Conservation (phyloP, 2,797 vertebrate genomes). For the Toxotes lorentzi region DNA sequence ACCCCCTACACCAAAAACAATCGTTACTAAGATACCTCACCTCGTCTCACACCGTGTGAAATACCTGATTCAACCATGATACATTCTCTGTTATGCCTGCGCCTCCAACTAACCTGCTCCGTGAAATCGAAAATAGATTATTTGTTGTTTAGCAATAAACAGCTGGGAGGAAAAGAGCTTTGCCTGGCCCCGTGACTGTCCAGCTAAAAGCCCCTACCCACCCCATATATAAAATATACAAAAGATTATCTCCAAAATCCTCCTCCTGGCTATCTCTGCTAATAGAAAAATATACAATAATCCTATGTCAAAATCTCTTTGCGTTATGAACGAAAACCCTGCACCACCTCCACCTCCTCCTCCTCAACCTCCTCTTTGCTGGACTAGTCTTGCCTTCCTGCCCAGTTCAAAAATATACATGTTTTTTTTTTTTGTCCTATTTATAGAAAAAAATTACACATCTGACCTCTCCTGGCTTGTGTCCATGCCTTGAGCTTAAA, state of each 20-base stretch:
- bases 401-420: constrained; percentile 87
- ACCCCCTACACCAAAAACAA: constrained; percentile 35
- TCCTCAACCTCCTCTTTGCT: constrained; percentile 42
- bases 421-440: constrained; percentile 70
- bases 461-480: constrained; percentile 72
- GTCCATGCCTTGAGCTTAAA: constrained; percentile 73
- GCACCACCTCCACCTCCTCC: constrained; percentile 23
- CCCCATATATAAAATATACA: constrained; percentile 88
- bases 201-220: constrained; percentile 65
- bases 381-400: constrained; percentile 71
- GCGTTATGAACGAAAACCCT: constrained; percentile 68
- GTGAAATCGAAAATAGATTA: constrained; percentile 74
- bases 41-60: constrained; percentile 61
- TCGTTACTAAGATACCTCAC: constrained; percentile 61
- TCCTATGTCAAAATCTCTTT: constrained; percentile 86
- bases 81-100: constrained; percentile 74
- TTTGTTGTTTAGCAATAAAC: constrained; percentile 62
- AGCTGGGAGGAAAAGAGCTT: constrained; percentile 65
- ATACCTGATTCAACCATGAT: constrained; percentile 82
- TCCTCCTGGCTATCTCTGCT: constrained; percentile 76
- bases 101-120: constrained; percentile 47
- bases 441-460: constrained; percentile 79
- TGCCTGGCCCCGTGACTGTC: constrained; percentile 70
- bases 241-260: constrained; percentile 86
- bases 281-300: constrained; percentile 90